Base-by-base conservation (phyloP, 1,140 invertebrate genomes). In the Hypsibius dujardini region DNA sequence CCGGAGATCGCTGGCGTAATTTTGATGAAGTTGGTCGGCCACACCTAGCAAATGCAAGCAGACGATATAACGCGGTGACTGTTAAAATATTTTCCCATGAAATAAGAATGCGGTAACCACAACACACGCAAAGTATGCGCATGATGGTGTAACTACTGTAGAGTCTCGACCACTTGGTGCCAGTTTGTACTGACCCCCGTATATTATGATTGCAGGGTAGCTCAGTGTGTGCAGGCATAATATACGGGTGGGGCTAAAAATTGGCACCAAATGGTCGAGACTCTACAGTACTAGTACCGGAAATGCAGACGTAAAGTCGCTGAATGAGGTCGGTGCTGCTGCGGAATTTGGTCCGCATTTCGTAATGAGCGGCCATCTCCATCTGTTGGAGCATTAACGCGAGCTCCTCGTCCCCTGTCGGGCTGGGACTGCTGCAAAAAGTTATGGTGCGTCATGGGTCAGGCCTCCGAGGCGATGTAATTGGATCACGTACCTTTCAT, bases 21-120 rank as follows among this genome's bases (percentile, higher is more conserved):
- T 98, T 0, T 94, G 96, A 81, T 98, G 95, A n/a, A 98, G 81
- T 79, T 98, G 95, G 81, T 98, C 95, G 1, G 95, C 95, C 0
- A 98, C 95, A 2, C 94, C 95, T 82, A n/a, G 73, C n/a, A 71
- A 56, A 15, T 46, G 47, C n/a, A 70, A 59, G n/a, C 7, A 70
- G 7, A 12, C 28, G 42, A 70, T 46, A 40, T 50, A 56, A 56
- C n/a, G 50, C 50, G 7, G n/a, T 56, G n/a, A 56, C 7, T 7
- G n/a, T 56, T 7, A 7, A 56, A 7, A 56, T 7, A 56, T 7
- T 56, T 7, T n/a, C 50, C 7, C 50, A 56, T 56, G n/a, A 56
- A 71, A 70, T 70, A 72, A 59, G 15, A 7, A 40, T 42, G 12
- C 42, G 14, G 14, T 71, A 42, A 42, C 12, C 14, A 71, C 40